Evolutionary conservation across 2,113 vertebrate species (phyloP), one percentile per base, ranked within the genome.

Genomic region (Phasianus colchicus): DNA sequence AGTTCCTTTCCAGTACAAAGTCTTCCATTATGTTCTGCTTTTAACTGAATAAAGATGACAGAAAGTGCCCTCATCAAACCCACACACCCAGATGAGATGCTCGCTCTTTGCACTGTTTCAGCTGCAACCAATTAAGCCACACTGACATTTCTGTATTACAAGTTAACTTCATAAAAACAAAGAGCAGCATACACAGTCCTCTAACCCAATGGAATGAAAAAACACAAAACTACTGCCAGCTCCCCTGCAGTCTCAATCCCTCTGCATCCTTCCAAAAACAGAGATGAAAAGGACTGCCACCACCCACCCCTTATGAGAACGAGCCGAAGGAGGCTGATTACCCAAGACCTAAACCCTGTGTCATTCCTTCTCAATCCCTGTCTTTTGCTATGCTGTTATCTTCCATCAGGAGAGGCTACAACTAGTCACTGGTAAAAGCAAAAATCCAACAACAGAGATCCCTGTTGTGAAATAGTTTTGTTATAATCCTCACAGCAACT

Each of bases 101-200:
- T 77, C 88, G 72, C 78, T 89, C 67, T 55, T 93, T 88, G 78
- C 61, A 75, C 48, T 86, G 83, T 64, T 61, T 95, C 94, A 91
- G 85, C 96, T 96, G 94, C 83, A 96, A 90, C 57, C 73, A 95
- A 88, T 97, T 94, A 96, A 75, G 24, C 54, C 29, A 61, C 69
- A 75, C 52, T 84, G 91, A 94, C 94, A 92, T 95, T 94, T 91
- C 79, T 92, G 70, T 65, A 92, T 29, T 88, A 42, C 36, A 79
- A 91, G 86, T 78, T 88, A 93, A 91, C 80, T 95, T 93, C 70
- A 69, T 25, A 88, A 86, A 93, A 96, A 86, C 88, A 95, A 93
- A 92, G 83, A 86, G 67, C 13, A 92, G 54, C 76, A 88, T 57
- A 90, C 79, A 84, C 48, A 92, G 40, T 42, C 52, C 69, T 91